These are phyloP conservation scores for Prunella strophiata DNA, from an alignment of 2,797 vertebrate genomes.

Conservation along the genomic window DNA sequence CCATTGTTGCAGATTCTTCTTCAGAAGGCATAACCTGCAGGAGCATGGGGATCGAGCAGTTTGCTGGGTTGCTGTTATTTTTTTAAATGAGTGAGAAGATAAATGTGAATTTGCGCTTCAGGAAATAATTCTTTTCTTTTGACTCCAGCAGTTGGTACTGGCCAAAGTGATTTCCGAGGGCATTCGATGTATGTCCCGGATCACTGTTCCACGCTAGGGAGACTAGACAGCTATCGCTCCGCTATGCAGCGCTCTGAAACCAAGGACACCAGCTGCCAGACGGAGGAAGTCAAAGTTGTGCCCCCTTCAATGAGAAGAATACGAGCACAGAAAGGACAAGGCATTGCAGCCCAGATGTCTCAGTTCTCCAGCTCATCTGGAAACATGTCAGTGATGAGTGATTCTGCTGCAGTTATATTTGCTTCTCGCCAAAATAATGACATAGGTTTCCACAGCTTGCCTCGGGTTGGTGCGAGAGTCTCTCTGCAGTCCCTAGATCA, in stretches of 20 bases:
- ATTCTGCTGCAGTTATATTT: constrained; percentile 81
- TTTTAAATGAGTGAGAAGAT: constrained; percentile 9
- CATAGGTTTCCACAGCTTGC: constrained; percentile 91
- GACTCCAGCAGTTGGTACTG: constrained; percentile 77
- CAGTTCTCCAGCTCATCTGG: constrained; percentile 89
- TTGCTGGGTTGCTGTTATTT: background rate
- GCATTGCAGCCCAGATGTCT: constrained; percentile 94
- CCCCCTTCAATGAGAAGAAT: constrained; percentile 96
- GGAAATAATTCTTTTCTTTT: constrained; percentile 70
- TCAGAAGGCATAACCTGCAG: background rate
- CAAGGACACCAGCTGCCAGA: constrained; percentile 94
- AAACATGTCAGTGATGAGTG: constrained; percentile 87
- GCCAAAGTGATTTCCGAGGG: constrained; percentile 83
- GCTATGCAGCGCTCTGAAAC: constrained; percentile 81
- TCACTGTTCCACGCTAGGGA: constrained; percentile 87
- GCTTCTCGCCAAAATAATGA: constrained; percentile 80
- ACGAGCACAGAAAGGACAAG: constrained; percentile 92
- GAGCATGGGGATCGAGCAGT: background rate
- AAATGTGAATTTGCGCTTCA: constrained; percentile 25
- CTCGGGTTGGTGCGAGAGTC: constrained; percentile 85
- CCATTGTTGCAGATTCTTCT: constrained; percentile 28
- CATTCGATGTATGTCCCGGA: constrained; percentile 90
- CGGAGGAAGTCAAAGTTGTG: constrained; percentile 90
- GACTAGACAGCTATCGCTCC: constrained; percentile 81
- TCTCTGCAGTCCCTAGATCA: constrained; percentile 85